Evolutionary conservation across 2,888 invertebrate species (phyloP).

Genomic region (Hyppa rectilinea): DNA sequence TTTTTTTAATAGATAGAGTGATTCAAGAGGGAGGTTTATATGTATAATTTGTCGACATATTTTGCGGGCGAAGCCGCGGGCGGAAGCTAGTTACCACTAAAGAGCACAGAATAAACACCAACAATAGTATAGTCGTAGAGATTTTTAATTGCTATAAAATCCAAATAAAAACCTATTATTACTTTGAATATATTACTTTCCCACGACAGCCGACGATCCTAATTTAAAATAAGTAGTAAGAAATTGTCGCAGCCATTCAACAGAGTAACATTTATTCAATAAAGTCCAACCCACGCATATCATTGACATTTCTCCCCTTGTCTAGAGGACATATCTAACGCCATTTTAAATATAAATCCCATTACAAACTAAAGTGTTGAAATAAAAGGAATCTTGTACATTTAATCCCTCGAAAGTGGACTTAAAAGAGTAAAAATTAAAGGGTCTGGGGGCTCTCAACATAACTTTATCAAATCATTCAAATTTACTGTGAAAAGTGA

Average conservation of each 20-base stretch:
- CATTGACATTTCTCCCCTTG: conserved; percentile 37
- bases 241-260: conserved; percentile 18
- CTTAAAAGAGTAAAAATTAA: conserved; percentile 45
- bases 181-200: background rate
- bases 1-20: too few relatives aligned
- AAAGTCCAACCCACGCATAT: conserved; percentile 5
- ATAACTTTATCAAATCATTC: conserved; percentile 75
- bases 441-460: conserved; percentile 38
- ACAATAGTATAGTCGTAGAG: background rate
- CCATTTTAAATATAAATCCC: conserved; percentile 21
- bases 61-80: too few relatives aligned
- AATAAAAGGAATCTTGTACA: conserved; percentile 15
- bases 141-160: background rate
- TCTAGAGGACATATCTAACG: conserved; percentile 39
- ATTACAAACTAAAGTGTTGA: conserved; percentile 20
- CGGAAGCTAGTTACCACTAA: too few relatives aligned
- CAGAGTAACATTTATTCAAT: conserved; percentile 7
- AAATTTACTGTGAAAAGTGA: conserved; percentile 73
- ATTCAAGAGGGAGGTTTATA: too few relatives aligned
- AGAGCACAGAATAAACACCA: background rate
- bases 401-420: conserved; percentile 32
- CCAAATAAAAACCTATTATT: background rate
- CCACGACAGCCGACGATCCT: background rate
- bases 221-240: conserved; percentile 4
- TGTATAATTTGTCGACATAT: too few relatives aligned